Evolutionary conservation across 2,113 vertebrate species (phyloP).

Genomic region (Conger conger): DNA sequence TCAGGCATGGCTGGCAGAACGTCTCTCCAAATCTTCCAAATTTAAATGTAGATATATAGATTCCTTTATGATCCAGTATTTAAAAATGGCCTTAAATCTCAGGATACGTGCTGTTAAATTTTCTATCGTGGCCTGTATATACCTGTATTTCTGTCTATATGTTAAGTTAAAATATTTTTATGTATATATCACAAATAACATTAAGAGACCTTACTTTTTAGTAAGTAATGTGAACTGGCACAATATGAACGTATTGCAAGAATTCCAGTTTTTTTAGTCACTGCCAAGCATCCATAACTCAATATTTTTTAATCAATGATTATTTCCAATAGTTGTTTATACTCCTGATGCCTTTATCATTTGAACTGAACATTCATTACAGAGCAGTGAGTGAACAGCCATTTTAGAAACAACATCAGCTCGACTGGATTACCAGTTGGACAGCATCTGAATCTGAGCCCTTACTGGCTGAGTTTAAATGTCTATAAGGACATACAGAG

Average conservation of each 20-base stretch:
- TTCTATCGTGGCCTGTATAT: constrained; percentile 62
- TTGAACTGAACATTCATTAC: not conserved
- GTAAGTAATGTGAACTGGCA: constrained; percentile 73
- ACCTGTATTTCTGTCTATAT: constrained; percentile 74
- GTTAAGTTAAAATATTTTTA: constrained; percentile 71
- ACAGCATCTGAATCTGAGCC: constrained; percentile 37
- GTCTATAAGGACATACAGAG: constrained; percentile 52
- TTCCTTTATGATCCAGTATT: constrained; percentile 75
- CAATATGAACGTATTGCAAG: constrained; percentile 55
- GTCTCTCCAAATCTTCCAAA: not conserved
- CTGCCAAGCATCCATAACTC: not conserved
- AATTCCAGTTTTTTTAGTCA: constrained; percentile 21
- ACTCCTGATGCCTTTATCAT: not conserved
- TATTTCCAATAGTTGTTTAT: constrained; percentile 1
- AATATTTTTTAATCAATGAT: not conserved
- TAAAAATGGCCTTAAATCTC: constrained; percentile 73
- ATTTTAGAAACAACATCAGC: not conserved
- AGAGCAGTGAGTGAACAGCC: no score
- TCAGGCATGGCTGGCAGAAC: not conserved
- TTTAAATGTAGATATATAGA: constrained; percentile 65
- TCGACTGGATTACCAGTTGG: not conserved
- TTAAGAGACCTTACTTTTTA: constrained; percentile 65
- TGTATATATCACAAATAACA: constrained; percentile 66
- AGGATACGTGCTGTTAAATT: constrained; percentile 66
- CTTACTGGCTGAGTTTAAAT: constrained; percentile 62